phyloP scores from a whole-genome alignment of 2,113 vertebrate species.

The Lepus americanus region DNA sequence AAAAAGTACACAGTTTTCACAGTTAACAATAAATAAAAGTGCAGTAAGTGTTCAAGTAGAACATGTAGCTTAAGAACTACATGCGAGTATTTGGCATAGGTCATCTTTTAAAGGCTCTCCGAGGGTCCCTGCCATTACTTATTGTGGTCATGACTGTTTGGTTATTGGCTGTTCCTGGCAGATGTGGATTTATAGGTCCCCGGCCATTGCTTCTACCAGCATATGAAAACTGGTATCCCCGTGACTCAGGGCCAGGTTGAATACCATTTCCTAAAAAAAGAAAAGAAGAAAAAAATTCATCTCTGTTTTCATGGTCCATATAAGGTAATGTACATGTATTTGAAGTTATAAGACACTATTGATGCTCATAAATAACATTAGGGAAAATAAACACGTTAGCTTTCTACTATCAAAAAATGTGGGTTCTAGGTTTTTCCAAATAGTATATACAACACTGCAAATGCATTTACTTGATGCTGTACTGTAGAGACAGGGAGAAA shows the following conservation, averaged over 20 bases:
- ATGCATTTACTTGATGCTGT: background rate
- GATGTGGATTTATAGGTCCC: conserved; percentile 86
- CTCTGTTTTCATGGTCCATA: background rate
- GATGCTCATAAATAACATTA: background rate
- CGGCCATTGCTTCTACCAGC: conserved; percentile 93
- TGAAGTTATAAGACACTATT: background rate
- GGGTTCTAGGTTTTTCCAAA: conserved; percentile 18
- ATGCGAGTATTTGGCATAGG: conserved; percentile 81
- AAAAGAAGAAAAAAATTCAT: conserved; percentile 65
- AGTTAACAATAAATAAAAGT: conserved; percentile 95
- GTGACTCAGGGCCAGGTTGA: conserved; percentile 88
- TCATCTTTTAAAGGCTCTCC: conserved; percentile 93
- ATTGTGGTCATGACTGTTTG: conserved; percentile 91
- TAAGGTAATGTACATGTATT: background rate
- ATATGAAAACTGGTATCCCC: conserved; percentile 87
- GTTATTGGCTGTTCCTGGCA: conserved; percentile 82
- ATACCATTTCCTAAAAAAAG: conserved; percentile 92
- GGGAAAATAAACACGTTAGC: background rate
- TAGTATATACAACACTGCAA: background rate
- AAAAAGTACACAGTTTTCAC: conserved; percentile 86
- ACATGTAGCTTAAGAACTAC: conserved; percentile 88
- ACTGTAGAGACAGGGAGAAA: background rate
- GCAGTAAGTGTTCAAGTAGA: conserved; percentile 98
- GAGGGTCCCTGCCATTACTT: conserved; percentile 97
- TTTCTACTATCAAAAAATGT: background rate